Base-by-base conservation (phyloP, 2,113 vertebrate genomes). In the Prinia subflava region DNA sequence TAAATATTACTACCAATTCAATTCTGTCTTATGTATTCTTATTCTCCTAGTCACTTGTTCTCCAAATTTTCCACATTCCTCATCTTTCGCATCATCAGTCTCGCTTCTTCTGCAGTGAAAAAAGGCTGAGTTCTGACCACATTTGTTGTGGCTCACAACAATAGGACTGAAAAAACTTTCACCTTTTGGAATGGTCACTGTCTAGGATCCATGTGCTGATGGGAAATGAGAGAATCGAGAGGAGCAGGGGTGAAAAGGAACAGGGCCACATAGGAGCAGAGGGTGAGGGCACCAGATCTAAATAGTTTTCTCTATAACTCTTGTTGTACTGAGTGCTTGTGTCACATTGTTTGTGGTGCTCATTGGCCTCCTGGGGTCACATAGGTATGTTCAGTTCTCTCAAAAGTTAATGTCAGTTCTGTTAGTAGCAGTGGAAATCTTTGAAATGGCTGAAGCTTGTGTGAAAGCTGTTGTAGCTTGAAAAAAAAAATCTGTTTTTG, bases 401-500 rank as follows among this genome's bases (percentile, higher is more conserved):
- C n/a, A 33, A 20, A 83, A 74, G 50, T 62, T 85, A 30, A 19
- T 65, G 42, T 59, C 20, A 69, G 0, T 69, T 83, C 41, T 70
- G 6, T 42, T 55, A 35, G 68, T 19, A 46, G 37, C 23, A 50
- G 20, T 83, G 41, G 50, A 81, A 65, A 8, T 83, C 23, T 76
- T 67, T 41, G 37, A 49, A 77, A 59, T 67, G 28, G 41, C 35
- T 89, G 67, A 71, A 71, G 21, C 18, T 87, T 81, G 24, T 24
- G 5, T 86, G 16, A 69, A 52, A 75, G 15, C 50, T 89, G 10
- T 56, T 81, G 7, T 55, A 92, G 73, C 9, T 41, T 41, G 42
- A 57, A 65, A 65, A 65, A 64, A 80, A 67, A 47, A 14, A 7
- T 1, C 7, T 0, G 0, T 4, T 27, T 28, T 33, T 52, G 17